A percentile compares a stretch with the other conserved stretches of the same genome.
These are phyloP conservation scores for Chamaetylas fuelleborni DNA, from an alignment of 2,113 vertebrate species.

Conservation along the genomic window DNA sequence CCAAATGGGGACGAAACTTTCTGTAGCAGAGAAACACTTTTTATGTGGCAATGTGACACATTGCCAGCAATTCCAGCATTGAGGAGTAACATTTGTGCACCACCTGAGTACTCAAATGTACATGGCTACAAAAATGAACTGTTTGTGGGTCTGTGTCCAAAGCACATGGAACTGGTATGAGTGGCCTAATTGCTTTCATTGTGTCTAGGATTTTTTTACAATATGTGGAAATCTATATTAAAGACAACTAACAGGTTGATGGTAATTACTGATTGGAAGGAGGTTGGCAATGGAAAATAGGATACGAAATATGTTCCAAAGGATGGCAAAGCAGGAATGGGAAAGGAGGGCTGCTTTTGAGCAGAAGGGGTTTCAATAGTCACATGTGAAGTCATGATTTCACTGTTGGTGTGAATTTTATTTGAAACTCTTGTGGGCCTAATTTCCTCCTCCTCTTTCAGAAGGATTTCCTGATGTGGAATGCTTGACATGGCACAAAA, in stretches of 20 bases:
- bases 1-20: rapidly evolving
- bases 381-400: background rate
- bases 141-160: background rate
- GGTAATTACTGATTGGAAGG: background rate
- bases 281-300: background rate
- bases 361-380: background rate
- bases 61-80: background rate
- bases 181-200: background rate
- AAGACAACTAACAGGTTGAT: background rate
- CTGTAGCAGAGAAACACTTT: background rate
- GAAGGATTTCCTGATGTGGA: background rate
- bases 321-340: background rate
- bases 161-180: background rate
- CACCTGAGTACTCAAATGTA: background rate
- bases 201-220: background rate
- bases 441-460: background rate
- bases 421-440: background rate
- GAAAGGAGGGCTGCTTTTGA: background rate
- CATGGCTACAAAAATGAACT: background rate
- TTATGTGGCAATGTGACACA: background rate
- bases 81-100: background rate
- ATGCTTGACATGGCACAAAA: background rate
- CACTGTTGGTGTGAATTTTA: background rate
- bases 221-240: background rate
- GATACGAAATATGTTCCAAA: background rate